Percentiles rank a stretch among this genome's conserved stretches.
These are phyloP conservation scores for Poeciliopsis turrubarensis DNA, from an alignment of 2,113 vertebrate genomes.

Conservation along the genomic window DNA sequence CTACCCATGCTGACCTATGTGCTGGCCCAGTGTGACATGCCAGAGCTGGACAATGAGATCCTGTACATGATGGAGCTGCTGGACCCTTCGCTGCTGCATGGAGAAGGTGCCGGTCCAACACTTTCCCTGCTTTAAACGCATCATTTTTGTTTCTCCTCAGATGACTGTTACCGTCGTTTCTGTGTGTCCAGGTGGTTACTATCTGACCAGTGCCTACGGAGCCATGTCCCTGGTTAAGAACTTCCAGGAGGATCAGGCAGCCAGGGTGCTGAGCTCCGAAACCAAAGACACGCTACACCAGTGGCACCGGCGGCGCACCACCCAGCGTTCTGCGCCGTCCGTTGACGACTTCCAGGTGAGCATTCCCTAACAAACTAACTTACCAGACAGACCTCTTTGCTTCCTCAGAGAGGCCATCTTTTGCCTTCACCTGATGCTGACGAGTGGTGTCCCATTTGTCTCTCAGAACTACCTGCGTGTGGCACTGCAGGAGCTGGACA, in stretches of 20 bases:
- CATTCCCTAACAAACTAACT: neutral
- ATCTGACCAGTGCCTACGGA: slow-evolving; percentile 94
- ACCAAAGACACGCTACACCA: slow-evolving; percentile 92
- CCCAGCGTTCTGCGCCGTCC: slow-evolving; percentile 86
- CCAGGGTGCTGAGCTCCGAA: slow-evolving; percentile 88
- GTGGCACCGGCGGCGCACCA: slow-evolving; percentile 93
- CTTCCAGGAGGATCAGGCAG: slow-evolving; percentile 95
- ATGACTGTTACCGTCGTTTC: neutral
- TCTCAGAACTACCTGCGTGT: slow-evolving; percentile 94
- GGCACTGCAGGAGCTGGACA: slow-evolving; percentile 90
- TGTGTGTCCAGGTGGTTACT: slow-evolving; percentile 88
- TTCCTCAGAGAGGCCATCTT: neutral
- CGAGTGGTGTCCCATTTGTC: neutral
- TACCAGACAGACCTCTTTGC: neutral
- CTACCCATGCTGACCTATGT: slow-evolving; percentile 94
- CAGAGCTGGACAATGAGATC: slow-evolving; percentile 92
- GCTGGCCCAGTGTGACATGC: slow-evolving; percentile 94
- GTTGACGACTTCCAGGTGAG: slow-evolving; percentile 86
- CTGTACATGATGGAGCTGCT: slow-evolving; percentile 98
- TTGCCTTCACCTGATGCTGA: neutral
- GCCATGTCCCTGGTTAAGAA: slow-evolving; percentile 94
- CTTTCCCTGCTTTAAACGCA: neutral
- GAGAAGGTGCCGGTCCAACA: slow-evolving; percentile 85
- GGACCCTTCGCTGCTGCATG: slow-evolving; percentile 90
- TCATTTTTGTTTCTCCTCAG: neutral